phyloP scores from a whole-genome alignment of 1,140 invertebrate species.

The Cydia pomonella region DNA sequence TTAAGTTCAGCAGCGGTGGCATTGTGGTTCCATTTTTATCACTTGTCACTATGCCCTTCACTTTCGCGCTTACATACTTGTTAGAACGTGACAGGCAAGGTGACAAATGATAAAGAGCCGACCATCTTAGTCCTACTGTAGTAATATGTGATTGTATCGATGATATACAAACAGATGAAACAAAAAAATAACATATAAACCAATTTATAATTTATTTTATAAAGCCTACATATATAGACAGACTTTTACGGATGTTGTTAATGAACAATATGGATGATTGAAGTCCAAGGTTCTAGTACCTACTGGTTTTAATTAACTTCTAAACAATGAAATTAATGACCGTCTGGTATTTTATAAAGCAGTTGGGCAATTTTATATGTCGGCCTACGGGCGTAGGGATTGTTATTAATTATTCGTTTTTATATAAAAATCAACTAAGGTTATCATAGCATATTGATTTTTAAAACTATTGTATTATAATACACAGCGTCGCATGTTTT shows the following conservation, averaged over 20 bases:
- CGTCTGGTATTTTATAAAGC: not conserved
- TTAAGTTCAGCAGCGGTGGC: too few relatives aligned
- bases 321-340: conserved; percentile 24
- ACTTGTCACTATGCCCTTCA: too few relatives aligned
- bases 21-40: too few relatives aligned
- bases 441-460: not conserved
- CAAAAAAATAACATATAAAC: too few relatives aligned
- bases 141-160: too few relatives aligned
- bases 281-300: conserved; percentile 1
- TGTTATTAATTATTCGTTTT: not conserved
- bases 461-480: not conserved
- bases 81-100: too few relatives aligned
- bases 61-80: too few relatives aligned
- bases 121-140: too few relatives aligned
- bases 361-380: conserved; percentile 14
- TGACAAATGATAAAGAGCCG: too few relatives aligned
- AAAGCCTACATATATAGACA: not conserved
- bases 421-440: not conserved
- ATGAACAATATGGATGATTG: conserved; percentile 5
- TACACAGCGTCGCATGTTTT: too few relatives aligned
- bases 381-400: not conserved
- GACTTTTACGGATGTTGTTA: not conserved
- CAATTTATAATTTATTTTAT: not conserved
- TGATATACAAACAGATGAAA: too few relatives aligned
- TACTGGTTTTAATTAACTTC: conserved; percentile 13